Evolutionary conservation across 1,140 invertebrate genomes (phyloP).

Genomic region (Zaprionus camerounensis): DNA sequence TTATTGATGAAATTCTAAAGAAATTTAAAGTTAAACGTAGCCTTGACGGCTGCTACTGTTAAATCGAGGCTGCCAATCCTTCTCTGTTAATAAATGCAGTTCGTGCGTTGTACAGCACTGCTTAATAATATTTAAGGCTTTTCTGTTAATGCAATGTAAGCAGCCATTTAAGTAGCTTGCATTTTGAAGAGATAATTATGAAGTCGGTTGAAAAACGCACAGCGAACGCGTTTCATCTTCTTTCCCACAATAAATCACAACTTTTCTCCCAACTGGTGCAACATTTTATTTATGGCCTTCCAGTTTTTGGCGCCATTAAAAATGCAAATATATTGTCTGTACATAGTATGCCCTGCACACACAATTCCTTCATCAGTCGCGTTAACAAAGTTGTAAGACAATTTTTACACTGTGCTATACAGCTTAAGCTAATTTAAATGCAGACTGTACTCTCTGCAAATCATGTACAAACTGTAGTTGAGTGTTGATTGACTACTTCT

Average conservation of each 20-base stretch:
- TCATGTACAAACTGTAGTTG: conserved; percentile 30
- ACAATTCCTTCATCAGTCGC: conserved; percentile 56
- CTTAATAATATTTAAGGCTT: background rate
- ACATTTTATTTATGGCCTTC: conserved; percentile 54
- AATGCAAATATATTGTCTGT: conserved; percentile 55
- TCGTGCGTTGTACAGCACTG: background rate
- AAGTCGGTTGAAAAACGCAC: background rate
- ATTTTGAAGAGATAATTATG: conserved; percentile 5
- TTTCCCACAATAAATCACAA: conserved; percentile 19
- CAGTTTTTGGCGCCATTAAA: conserved; percentile 51
- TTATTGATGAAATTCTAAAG: too few relatives aligned
- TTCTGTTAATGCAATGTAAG: background rate
- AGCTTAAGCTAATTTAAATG: conserved; percentile 59
- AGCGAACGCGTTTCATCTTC: background rate
- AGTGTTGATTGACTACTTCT: conserved; percentile 71
- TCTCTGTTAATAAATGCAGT: background rate
- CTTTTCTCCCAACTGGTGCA: conserved; percentile 10
- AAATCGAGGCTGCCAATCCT: background rate
- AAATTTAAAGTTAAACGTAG: background rate
- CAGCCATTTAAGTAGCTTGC: background rate
- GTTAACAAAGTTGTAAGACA: conserved; percentile 59
- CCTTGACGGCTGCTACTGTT: background rate
- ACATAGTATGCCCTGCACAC: conserved; percentile 22
- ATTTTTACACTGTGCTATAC: conserved; percentile 9
- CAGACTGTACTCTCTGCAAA: conserved; percentile 39